Base-by-base conservation (phyloP, 2,797 vertebrate species). In the Gymnothorax javanicus region DNA sequence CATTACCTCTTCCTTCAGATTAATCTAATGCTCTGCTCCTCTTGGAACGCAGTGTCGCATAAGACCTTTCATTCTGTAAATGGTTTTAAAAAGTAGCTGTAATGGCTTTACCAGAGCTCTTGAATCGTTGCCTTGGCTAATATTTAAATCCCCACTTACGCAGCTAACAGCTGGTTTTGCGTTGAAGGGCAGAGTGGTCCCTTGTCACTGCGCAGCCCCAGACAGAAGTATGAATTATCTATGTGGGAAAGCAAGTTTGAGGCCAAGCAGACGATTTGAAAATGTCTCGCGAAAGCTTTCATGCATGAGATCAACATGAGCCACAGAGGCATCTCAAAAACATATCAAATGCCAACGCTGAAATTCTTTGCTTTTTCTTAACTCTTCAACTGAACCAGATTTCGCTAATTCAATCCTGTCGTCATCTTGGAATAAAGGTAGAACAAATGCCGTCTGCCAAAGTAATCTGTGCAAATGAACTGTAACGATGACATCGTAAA, bases 81-180 rank as follows among this genome's bases (percentile, higher is more conserved):
- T 81, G 43, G n/a, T 81, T 81, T 67, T 54, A 3, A 81, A 56
- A 81, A 81, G 50, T 23, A 75, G 75, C 58, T 87, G 20, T 95
- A 93, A 95, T 95, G 92, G 89, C 84, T 94, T 95, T 94, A 94
- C 86, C 94, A 95, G 94, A n/a, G 8, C 64, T 25, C 17, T 87
- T 91, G 90, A 93, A 90, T 92, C 88, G 85, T 89, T 87, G 91
- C 84, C 60, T 54, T 20, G 50, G 6, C 77, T 56, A 81, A 92
- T 94, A 93, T 93, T 93, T 93, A 60, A 94, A 94, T 95, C 93
- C 92, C 88, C 84, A 88, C 90, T 92, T 93, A 92, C 93, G 93
- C 92, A 93, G 93, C 90, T 92, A 91, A 69, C 92, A 92, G 92
- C 92, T 93, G 90, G 83, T 87, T 89, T 56, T 90, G 85, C 71